Evolutionary conservation across 2,113 vertebrate species (phyloP).

Genomic region (Eurypyga helias): DNA sequence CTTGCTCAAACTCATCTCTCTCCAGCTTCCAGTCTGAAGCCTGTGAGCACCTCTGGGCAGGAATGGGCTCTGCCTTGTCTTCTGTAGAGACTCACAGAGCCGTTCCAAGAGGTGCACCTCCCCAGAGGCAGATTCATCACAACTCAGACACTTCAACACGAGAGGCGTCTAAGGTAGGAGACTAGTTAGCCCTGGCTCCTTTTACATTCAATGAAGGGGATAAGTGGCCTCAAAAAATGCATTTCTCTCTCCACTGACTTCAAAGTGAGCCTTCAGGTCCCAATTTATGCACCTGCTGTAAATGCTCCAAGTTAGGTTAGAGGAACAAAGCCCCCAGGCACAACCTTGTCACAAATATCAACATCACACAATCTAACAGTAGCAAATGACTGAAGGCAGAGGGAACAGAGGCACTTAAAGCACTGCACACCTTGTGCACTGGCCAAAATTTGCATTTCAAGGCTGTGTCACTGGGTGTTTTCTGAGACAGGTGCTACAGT

Average conservation of each 20-base stretch:
- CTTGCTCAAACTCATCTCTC: neutral
- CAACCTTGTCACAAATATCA: neutral
- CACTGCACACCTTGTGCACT: neutral
- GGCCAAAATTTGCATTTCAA: neutral
- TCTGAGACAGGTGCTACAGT: neutral
- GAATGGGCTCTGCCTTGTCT: neutral
- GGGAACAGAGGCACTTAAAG: neutral
- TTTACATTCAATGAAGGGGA: constrained; percentile 27
- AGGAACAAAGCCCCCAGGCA: neutral
- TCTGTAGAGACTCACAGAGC: neutral
- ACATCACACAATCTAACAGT: neutral
- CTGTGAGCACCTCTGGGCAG: neutral
- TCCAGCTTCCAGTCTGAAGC: neutral
- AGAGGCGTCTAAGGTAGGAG: neutral
- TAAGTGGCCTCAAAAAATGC: constrained; percentile 3
- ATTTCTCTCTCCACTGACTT: constrained; percentile 28
- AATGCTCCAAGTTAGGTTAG: neutral
- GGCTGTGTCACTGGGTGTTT: neutral
- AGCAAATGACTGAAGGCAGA: neutral
- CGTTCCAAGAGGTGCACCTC: neutral
- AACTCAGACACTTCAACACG: neutral
- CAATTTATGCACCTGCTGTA: constrained; percentile 23
- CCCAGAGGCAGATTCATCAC: neutral
- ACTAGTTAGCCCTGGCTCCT: neutral
- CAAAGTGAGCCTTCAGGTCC: constrained; percentile 24